Evolutionary conservation across 2,888 invertebrate species (phyloP).

Genomic region (Pelosia muscerda): DNA sequence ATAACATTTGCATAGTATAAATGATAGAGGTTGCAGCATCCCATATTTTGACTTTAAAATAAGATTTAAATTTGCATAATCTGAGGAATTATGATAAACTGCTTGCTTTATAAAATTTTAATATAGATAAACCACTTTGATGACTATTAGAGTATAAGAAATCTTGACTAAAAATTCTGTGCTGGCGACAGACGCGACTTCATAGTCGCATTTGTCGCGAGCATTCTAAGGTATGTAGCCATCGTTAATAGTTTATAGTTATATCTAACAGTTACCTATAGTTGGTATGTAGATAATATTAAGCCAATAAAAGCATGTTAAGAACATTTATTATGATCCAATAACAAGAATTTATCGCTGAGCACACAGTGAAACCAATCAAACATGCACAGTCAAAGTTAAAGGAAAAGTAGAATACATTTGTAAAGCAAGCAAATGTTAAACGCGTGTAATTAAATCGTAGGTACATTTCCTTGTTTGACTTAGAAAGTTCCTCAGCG

Average conservation of each 20-base stretch:
- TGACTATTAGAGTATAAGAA: neutral
- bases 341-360: neutral
- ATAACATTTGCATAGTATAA: constrained; percentile 28
- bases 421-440: neutral
- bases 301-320: neutral
- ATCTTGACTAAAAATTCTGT: too few species aligned
- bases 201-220: too few species aligned
- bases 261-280: too few species aligned
- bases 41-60: constrained; percentile 17
- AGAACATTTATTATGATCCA: neutral
- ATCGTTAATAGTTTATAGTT: too few species aligned
- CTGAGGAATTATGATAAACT: constrained; percentile 1
- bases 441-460: neutral
- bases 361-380: neutral
- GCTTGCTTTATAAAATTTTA: neutral
- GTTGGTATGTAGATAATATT: too few species aligned
- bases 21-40: constrained; percentile 8
- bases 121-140: neutral
- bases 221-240: too few species aligned
- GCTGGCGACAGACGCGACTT: too few species aligned
- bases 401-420: neutral
- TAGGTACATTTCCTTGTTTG: neutral
- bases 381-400: neutral
- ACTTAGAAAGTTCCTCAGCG: neutral
- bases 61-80: constrained; percentile 16